Evolutionary conservation across 2,888 invertebrate genomes (phyloP).

Genomic region (Scaptomyza flava): DNA sequence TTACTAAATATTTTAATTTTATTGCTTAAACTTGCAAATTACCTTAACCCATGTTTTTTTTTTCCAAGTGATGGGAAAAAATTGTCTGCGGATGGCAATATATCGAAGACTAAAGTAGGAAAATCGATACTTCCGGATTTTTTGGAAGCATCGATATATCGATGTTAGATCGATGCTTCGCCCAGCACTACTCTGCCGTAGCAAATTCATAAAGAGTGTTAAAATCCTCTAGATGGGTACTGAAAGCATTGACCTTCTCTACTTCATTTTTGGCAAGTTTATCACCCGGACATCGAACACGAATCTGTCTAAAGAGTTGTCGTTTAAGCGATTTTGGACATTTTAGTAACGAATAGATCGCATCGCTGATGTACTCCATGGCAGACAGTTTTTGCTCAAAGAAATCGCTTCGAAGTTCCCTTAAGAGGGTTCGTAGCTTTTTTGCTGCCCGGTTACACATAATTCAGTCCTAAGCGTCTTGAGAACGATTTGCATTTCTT

Average conservation of each 20-base stretch:
- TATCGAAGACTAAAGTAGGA: too few species aligned
- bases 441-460: background rate
- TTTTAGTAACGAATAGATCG: too few species aligned
- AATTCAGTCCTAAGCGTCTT: background rate
- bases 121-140: too few species aligned
- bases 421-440: background rate
- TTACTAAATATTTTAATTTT: too few species aligned
- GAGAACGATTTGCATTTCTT: background rate
- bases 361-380: background rate
- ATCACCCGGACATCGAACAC: background rate
- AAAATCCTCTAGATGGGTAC: background rate
- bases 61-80: too few species aligned
- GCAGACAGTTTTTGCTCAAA: background rate
- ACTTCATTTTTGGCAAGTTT: background rate
- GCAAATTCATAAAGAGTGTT: conserved; percentile 3
- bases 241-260: background rate
- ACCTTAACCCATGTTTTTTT: too few species aligned
- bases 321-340: too few species aligned
- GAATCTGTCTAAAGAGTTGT: too few species aligned
- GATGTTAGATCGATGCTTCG: too few species aligned
- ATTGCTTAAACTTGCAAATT: too few species aligned
- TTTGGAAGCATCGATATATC: too few species aligned
- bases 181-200: background rate
- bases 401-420: background rate
- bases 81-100: too few species aligned